Base-by-base conservation (phyloP, 53 echinoderm and acorn worm species). In the Antedon mediterranea region DNA sequence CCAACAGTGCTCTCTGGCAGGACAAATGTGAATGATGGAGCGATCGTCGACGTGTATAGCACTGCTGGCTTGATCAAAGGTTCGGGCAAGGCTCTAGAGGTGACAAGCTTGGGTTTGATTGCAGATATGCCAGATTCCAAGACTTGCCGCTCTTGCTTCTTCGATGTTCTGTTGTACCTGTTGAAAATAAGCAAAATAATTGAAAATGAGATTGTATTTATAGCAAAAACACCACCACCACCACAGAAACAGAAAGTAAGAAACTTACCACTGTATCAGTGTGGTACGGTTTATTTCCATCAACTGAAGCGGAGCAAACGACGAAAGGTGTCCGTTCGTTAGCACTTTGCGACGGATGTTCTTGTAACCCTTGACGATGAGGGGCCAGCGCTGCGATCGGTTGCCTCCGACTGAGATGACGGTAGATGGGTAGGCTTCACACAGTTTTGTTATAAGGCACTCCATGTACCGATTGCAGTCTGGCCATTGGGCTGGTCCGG, bases 391-490 rank as follows among this genome's bases (percentile, higher is more conserved):
- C 74, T 44, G 30, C 34, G n/a, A 33, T 15, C 72, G 75, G 3
- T n/a, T 71, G 0, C 81, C 85, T 41, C 31, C 31, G 33, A 71
- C 73, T 42, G 72, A 15, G 8, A n/a, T n/a, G n/a, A 72, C 75
- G 28, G 29, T 27, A 15, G 34, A 28, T 4, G 80, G 85, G 43
- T 75, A 81, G 28, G 31, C 34, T 37, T 30, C 28, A 34, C 81
- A 85, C 70, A 85, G 71, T 43, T 80, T 85, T 7, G 75, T 34
- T 33, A 85, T 80, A 33, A 85, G 80, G 72, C 72, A 76, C 76
- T 85, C 85, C 77, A 85, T 85, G 30, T 81, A 85, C 76, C 81
- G 57, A 23, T 76, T 85, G 73, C 72, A 71, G 72, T 85, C 85
- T 13, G 80, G 85, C 71, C 76, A 71, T 32, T 79, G 79, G 18